A percentile compares a stretch with the other conserved stretches of the same genome.
phyloP scores from a whole-genome alignment of 2,888 invertebrate species.

The Scelioninae gen. 1 region DNA sequence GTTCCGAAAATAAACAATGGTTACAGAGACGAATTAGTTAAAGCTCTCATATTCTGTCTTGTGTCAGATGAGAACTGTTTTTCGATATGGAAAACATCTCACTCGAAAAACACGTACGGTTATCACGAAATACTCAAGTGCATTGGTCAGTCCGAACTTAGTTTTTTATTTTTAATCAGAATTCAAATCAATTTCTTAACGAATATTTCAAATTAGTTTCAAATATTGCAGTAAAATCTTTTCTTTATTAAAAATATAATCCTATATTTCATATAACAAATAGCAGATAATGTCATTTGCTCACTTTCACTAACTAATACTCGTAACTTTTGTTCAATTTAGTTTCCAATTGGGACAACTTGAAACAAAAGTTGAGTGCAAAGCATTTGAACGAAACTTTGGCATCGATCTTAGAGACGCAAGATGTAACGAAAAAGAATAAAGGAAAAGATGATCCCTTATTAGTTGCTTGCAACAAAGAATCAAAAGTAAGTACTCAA shows the following conservation, averaged over 20 bases:
- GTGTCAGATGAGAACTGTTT: constrained; percentile 87
- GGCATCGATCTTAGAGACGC: constrained; percentile 84
- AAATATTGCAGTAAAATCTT: not conserved
- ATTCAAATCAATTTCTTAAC: too few species aligned
- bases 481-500: constrained; percentile 67
- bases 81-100: constrained; percentile 88
- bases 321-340: constrained; percentile 61
- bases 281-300: too few species aligned
- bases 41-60: constrained; percentile 87
- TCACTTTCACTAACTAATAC: too few species aligned
- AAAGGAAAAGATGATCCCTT: constrained; percentile 81
- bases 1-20: constrained; percentile 85
- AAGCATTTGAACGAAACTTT: constrained; percentile 85
- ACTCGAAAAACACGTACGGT: constrained; percentile 88
- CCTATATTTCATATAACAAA: too few species aligned
- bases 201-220: not conserved
- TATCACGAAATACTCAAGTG: constrained; percentile 87
- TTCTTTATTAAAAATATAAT: constrained; percentile 10
- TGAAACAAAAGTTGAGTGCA: constrained; percentile 80
- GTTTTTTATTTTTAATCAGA: too few species aligned
- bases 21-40: constrained; percentile 86
- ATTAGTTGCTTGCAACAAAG: constrained; percentile 61
- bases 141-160: constrained; percentile 83
- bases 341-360: constrained; percentile 84
- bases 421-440: constrained; percentile 83